A percentile compares a stretch with the other conserved stretches of the same genome.
These are phyloP conservation scores for Microplitis deprimator DNA, from an alignment of 2,888 invertebrate species.

Conservation along the genomic window DNA sequence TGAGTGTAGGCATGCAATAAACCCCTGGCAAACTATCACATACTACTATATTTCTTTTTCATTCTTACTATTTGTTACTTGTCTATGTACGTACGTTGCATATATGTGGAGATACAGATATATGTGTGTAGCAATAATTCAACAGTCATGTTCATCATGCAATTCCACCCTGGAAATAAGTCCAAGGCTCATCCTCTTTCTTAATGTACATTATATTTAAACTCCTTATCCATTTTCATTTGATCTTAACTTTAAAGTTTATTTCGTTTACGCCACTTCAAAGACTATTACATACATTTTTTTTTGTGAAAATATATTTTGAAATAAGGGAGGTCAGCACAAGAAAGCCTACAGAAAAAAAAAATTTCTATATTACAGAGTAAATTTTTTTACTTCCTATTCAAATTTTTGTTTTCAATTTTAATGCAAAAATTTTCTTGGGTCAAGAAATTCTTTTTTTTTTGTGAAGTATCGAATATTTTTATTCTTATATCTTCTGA, in stretches of 20 bases:
- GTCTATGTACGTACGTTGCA: constrained; percentile 6
- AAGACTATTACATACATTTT: neutral
- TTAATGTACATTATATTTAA: constrained; percentile 25
- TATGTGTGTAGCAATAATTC: constrained; percentile 5
- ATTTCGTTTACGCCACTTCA: constrained; percentile 26
- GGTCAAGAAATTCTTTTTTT: no score
- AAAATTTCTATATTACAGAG: no score
- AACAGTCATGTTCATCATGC: neutral
- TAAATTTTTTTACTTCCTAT: no score
- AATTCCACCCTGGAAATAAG: constrained; percentile 39
- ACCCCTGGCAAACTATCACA: neutral
- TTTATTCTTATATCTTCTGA: no score
- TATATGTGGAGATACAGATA: neutral
- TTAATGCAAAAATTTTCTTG: no score
- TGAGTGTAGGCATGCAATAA: constrained; percentile 22
- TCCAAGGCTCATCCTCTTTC: constrained; percentile 40
- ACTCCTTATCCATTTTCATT: neutral
- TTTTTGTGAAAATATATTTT: neutral
- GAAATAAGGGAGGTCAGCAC: neutral
- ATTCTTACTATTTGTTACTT: neutral
- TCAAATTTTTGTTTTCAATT: no score
- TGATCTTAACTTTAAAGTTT: neutral
- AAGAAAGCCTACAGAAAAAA: no score
- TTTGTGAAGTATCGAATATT: no score
- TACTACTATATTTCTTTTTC: constrained; percentile 4